These are phyloP conservation scores for Nephila pilipes DNA, from an alignment of 1,140 invertebrate genomes.

Conservation along the genomic window DNA sequence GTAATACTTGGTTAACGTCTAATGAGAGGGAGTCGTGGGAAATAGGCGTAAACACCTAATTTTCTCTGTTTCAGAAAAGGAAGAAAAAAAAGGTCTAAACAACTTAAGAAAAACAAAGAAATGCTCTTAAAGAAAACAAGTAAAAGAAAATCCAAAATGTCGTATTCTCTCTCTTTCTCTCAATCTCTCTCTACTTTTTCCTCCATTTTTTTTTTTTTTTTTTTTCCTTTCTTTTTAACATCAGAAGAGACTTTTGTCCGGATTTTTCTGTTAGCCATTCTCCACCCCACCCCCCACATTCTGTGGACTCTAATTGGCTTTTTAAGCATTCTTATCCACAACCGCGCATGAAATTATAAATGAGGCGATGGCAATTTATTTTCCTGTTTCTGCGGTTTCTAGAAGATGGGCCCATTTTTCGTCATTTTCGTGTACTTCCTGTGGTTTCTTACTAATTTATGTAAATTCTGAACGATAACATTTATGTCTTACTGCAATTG, in stretches of 20 bases:
- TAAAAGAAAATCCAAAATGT: background rate
- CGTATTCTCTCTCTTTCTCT: background rate
- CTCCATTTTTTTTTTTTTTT: too few species aligned
- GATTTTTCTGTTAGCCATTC: background rate
- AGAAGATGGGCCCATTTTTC: background rate
- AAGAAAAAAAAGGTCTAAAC: background rate
- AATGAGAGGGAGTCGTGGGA: background rate
- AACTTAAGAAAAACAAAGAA: background rate
- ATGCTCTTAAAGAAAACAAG: background rate
- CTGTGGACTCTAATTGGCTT: background rate
- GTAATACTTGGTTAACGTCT: background rate
- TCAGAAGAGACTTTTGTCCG: background rate
- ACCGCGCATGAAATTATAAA: background rate
- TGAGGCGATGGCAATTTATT: background rate
- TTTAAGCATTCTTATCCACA: background rate
- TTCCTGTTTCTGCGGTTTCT: background rate
- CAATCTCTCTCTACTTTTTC: too few species aligned
- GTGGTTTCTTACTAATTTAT: conserved; percentile 6
- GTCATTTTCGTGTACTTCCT: background rate
- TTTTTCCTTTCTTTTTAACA: background rate
- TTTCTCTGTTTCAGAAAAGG: background rate
- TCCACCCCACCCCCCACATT: background rate
- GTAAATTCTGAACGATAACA: background rate
- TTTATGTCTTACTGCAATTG: background rate
- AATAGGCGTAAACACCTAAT: conserved; percentile 21